Percentiles rank a stretch among this genome's conserved stretches.
Evolutionary conservation across 2,888 invertebrate genomes (phyloP).

Genomic region (Parnassius smintheus): DNA sequence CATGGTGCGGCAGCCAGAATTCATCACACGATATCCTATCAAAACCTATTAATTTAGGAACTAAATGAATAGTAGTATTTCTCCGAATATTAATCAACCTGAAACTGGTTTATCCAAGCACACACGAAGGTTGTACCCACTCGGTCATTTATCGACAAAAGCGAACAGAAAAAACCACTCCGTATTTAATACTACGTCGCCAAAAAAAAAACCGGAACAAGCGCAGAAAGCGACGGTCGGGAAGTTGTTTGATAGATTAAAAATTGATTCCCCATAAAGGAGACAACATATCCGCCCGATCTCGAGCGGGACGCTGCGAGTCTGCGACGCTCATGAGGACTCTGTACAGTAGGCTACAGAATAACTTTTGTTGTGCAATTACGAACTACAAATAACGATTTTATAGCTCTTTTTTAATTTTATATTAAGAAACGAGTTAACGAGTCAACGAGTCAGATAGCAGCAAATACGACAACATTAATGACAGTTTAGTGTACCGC

Average conservation of each 20-base stretch:
- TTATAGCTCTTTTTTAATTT: no score
- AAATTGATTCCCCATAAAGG: slow-evolving; percentile 52
- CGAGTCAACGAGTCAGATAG: no score
- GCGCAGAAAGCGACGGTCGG: slow-evolving; percentile 28
- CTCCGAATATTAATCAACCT: no score
- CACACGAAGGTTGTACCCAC: no score
- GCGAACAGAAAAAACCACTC: neutral
- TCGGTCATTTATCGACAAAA: neutral
- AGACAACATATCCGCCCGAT: slow-evolving; percentile 23
- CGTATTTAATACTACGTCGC: neutral
- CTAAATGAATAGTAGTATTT: no score
- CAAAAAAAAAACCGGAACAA: slow-evolving; percentile 32
- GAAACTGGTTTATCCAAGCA: no score
- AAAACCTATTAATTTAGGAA: no score
- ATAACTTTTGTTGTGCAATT: neutral
- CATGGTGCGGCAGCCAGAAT: no score
- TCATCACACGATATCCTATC: no score
- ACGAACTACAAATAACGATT: neutral
- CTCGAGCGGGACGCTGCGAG: slow-evolving; percentile 5
- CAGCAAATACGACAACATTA: no score
- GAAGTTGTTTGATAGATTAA: slow-evolving; percentile 56
- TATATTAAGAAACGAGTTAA: no score
- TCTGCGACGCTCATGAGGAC: slow-evolving; percentile 2
- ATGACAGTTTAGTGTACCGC: no score
- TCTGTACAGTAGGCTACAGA: slow-evolving; percentile 12